Percentiles rank a stretch among this genome's conserved stretches.
These are phyloP conservation scores for Automeris io DNA, from an alignment of 2,888 invertebrate genomes.

Conservation along the genomic window DNA sequence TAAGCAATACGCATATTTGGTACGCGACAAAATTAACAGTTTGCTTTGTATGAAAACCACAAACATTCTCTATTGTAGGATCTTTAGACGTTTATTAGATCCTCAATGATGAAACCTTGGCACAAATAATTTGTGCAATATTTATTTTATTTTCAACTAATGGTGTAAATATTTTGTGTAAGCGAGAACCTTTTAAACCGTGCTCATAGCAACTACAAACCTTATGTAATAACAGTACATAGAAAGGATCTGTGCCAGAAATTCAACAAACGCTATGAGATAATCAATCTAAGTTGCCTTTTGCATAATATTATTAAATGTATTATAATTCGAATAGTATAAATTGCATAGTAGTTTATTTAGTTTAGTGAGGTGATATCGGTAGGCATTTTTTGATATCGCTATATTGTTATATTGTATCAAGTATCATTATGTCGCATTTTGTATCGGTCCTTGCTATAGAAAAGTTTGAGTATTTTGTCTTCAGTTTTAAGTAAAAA, in stretches of 20 bases:
- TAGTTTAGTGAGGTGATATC: too few relatives aligned
- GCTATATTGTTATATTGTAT: too few relatives aligned
- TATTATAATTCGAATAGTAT: neutral
- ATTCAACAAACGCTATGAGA: neutral
- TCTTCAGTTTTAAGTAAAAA: too few relatives aligned
- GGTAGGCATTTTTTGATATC: too few relatives aligned
- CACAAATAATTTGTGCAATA: conserved; percentile 22
- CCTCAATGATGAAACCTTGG: conserved; percentile 19
- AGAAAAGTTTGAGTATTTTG: too few relatives aligned
- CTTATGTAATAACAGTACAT: conserved; percentile 1
- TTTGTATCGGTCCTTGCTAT: too few relatives aligned
- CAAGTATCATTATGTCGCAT: too few relatives aligned
- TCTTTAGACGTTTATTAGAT: neutral
- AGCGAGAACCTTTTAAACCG: neutral
- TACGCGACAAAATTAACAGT: too few relatives aligned
- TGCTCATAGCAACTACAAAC: neutral
- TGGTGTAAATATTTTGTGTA: conserved; percentile 9
- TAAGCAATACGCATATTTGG: too few relatives aligned
- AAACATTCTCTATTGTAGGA: neutral
- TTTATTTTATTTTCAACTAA: conserved; percentile 21
- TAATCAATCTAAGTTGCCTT: neutral
- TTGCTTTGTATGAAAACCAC: too few relatives aligned
- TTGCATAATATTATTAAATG: neutral
- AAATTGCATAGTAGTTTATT: too few relatives aligned
- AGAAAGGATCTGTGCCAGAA: neutral